Base-by-base conservation (phyloP, 2,888 invertebrate species). In the Alitta virens region DNA sequence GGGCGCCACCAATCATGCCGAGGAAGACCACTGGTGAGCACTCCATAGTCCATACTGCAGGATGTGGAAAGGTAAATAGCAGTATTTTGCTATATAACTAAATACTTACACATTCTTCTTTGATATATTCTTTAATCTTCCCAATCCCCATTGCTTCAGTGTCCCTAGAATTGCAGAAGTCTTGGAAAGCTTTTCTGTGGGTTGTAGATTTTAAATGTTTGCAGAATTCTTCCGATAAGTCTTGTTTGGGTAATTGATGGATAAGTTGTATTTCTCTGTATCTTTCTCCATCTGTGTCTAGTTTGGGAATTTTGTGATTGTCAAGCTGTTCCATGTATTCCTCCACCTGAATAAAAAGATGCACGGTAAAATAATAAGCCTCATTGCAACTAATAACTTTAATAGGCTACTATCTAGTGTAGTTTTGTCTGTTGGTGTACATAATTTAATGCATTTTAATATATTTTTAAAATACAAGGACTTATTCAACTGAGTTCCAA, bases 121-220 rank as follows among this genome's bases (percentile, higher is more conserved):
- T 70, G 56, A 81, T 71, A 63, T 75, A 77, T 51, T 84, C 83
- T 63, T 82, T 81, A 9, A 85, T 84, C 68, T 83, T 82, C 78
- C 93, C 98, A 78, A 98, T 92, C 82, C 97, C 98, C 78, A 98
- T 86, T 46, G 96, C 94, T 74, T 94, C 91, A 85, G 95, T 94
- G 83, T 98, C 97, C 58, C 98, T 87, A 60, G 92, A 91, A 56
- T 92, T 89, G 72, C 96, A 90, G 83, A 98, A 98, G 83, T 96
- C 94, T 83, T 94, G 91, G 81, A 91, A 97, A 75, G 91, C 76
- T 63, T 76, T 75, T 59, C 68, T 67, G 65, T 80, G 77, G 7
- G 63, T 68, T 1, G 71, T 64, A 1, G 60, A 71, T 57, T 91
- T 91, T 63, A 97, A 86, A 81, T 93, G 91, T 77, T 89, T 88